Percentiles rank a stretch among this genome's conserved stretches.
These are phyloP conservation scores for Hapalemur alaotrensis DNA, from an alignment of 2,797 vertebrate genomes.

Conservation along the genomic window DNA sequence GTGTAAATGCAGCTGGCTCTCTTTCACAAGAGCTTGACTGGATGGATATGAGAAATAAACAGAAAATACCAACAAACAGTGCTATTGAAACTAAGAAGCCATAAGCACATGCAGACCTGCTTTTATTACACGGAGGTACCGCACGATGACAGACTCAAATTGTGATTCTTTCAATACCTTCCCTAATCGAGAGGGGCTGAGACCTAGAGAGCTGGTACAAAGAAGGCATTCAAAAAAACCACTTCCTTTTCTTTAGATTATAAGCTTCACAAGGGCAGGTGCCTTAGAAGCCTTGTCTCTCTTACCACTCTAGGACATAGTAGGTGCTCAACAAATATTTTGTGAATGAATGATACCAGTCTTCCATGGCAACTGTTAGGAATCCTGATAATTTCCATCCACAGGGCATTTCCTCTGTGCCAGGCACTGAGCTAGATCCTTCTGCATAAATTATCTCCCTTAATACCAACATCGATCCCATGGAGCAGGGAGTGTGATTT, in stretches of 20 bases:
- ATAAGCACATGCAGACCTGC: neutral
- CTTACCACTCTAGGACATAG: neutral
- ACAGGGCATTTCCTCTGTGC: neutral
- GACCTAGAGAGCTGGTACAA: neutral
- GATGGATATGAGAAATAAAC: slow-evolving; percentile 20
- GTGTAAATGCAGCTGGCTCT: neutral
- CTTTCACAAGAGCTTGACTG: neutral
- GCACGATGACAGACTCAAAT: neutral
- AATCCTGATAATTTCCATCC: neutral
- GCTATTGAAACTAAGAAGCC: slow-evolving; percentile 8
- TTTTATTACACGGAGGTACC: neutral
- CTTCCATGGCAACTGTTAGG: neutral
- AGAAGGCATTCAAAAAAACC: neutral
- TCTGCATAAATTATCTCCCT: neutral
- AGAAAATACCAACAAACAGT: neutral
- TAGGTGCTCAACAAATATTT: neutral
- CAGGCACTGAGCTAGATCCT: neutral
- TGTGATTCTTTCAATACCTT: neutral
- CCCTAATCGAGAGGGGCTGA: neutral
- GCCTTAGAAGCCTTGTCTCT: neutral
- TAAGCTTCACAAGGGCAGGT: neutral
- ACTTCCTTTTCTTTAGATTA: neutral
- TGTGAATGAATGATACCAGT: neutral
- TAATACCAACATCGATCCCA: neutral
- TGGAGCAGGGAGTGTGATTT: neutral